Conservation (phyloP, 2,113 vertebrate genomes). For the Leptosomus discolor region DNA sequence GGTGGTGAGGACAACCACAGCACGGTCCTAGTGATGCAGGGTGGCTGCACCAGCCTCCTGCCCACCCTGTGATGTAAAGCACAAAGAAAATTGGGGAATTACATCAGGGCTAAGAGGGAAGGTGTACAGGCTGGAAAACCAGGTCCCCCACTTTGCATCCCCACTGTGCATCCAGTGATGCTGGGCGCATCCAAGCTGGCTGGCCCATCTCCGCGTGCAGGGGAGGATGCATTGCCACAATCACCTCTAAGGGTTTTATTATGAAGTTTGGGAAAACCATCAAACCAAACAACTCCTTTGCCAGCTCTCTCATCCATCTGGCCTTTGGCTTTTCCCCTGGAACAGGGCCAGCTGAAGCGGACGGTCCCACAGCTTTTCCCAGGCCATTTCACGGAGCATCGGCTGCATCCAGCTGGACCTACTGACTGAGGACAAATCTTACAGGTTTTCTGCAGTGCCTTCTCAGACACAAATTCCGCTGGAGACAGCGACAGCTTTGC, state of each 20-base stretch:
- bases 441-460: neutral
- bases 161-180: fast-evolving
- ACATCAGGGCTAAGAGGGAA: neutral
- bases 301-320: neutral
- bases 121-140: neutral
- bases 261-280: neutral
- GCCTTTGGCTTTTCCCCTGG: neutral
- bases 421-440: neutral
- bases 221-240: neutral
- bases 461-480: neutral
- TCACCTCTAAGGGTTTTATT: neutral
- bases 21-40: no score
- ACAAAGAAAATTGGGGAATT: neutral
- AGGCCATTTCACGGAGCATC: neutral
- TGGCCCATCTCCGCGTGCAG: neutral
- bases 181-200: neutral
- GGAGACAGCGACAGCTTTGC: neutral
- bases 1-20: neutral
- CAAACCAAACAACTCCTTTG: neutral
- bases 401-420: neutral
- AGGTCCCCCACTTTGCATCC: neutral
- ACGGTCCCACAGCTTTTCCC: neutral
- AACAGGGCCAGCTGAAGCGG: neutral
- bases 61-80: fast-evolving
- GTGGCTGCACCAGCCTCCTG: neutral